These are phyloP conservation scores for Chauna torquata DNA, from an alignment of 2,113 vertebrate genomes.

Conservation along the genomic window DNA sequence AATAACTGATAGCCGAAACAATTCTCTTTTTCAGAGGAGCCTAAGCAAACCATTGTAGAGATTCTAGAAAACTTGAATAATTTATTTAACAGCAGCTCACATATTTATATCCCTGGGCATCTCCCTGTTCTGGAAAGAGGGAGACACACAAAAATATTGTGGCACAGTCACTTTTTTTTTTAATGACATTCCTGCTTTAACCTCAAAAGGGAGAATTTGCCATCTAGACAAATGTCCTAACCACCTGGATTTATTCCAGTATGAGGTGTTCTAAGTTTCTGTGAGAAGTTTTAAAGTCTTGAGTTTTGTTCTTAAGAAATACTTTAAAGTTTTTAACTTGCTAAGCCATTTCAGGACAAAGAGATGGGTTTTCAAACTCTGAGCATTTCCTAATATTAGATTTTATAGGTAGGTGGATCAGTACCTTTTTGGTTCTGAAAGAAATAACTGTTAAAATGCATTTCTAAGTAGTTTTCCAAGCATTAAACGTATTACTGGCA, in stretches of 20 bases:
- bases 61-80: neutral
- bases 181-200: neutral
- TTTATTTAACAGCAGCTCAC: neutral
- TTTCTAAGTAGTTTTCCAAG: conserved; percentile 20
- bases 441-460: neutral
- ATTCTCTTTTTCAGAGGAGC: neutral
- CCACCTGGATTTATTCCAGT: neutral
- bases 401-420: neutral
- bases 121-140: neutral
- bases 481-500: neutral
- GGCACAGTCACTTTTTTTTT: neutral
- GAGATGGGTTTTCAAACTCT: neutral
- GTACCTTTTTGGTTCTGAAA: neutral
- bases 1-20: neutral
- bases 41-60: neutral
- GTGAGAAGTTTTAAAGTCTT: neutral
- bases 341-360: conserved; percentile 3
- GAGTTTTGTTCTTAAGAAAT: neutral
- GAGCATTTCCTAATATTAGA: neutral
- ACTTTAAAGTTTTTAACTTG: neutral
- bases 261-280: neutral
- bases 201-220: neutral
- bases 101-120: neutral
- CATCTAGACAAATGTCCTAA: neutral
- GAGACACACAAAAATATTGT: neutral